These are phyloP conservation scores for Erythrolamprus reginae DNA, from an alignment of 2,113 vertebrate genomes.

Conservation along the genomic window DNA sequence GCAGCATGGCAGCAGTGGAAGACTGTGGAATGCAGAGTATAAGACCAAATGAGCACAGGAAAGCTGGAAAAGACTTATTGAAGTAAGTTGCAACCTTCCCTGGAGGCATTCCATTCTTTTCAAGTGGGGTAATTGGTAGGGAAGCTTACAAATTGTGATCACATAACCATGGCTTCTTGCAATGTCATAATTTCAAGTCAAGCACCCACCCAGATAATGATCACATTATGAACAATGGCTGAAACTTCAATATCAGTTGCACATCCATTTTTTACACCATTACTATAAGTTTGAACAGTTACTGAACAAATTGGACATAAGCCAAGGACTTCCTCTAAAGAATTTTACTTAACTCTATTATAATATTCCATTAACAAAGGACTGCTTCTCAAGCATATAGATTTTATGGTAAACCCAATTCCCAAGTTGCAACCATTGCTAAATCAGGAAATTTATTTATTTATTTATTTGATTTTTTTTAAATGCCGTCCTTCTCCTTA, in stretches of 20 bases:
- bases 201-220: neutral
- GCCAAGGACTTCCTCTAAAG: neutral
- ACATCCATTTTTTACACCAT: neutral
- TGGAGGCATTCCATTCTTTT: neutral
- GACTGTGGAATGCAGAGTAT: neutral
- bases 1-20: neutral
- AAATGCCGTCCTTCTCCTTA: too few relatives aligned
- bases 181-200: neutral
- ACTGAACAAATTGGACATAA: neutral
- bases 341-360: neutral
- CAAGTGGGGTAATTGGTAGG: neutral
- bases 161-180: neutral
- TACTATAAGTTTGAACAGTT: neutral
- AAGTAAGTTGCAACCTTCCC: neutral
- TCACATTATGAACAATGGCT: neutral
- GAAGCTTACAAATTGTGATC: neutral
- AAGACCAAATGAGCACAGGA: neutral
- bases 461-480: too few relatives aligned
- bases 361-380: neutral
- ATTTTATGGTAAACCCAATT: neutral
- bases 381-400: neutral
- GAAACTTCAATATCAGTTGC: neutral
- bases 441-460: neutral
- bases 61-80: neutral
- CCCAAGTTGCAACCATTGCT: neutral